phyloP scores from a whole-genome alignment of 2,888 invertebrate genomes.

The Caenorhabditis panamensis region DNA sequence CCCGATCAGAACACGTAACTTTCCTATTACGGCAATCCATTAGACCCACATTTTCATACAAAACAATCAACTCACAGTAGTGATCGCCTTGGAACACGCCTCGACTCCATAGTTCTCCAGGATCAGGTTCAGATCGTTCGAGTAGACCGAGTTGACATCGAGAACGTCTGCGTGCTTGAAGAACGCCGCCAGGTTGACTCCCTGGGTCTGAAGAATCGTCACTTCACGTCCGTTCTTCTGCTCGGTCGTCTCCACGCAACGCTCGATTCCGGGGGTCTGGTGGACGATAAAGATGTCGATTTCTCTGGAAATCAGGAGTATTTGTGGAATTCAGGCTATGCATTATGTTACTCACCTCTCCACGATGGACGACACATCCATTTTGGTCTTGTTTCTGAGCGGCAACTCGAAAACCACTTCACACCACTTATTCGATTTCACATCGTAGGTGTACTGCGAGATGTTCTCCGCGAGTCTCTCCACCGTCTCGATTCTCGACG shows the following conservation, averaged over 20 bases:
- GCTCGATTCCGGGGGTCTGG: slow-evolving; percentile 88
- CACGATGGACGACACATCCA: slow-evolving; percentile 88
- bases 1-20: not conserved
- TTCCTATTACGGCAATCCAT: slow-evolving; percentile 1
- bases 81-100: slow-evolving; percentile 92
- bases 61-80: slow-evolving; percentile 87
- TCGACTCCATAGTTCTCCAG: slow-evolving; percentile 93
- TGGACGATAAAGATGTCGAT: slow-evolving; percentile 84
- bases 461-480: slow-evolving; percentile 48
- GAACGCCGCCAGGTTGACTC: slow-evolving; percentile 93
- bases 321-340: too few relatives aligned
- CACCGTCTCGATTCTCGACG: slow-evolving; percentile 34
- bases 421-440: slow-evolving; percentile 89
- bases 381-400: slow-evolving; percentile 84
- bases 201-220: slow-evolving; percentile 91
- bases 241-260: slow-evolving; percentile 88
- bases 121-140: slow-evolving; percentile 94
- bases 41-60: too few relatives aligned
- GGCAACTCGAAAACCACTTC: slow-evolving; percentile 86
- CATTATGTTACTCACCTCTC: slow-evolving; percentile 82
- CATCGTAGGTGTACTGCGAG: slow-evolving; percentile 87
- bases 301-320: slow-evolving; percentile 85
- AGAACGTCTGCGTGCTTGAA: slow-evolving; percentile 88
- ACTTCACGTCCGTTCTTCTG: slow-evolving; percentile 81
- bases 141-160: slow-evolving; percentile 86